Evolutionary conservation across 2,888 invertebrate genomes (phyloP), one percentile per base, ranked within the genome.

Genomic region (Pseudanteris insignis): DNA sequence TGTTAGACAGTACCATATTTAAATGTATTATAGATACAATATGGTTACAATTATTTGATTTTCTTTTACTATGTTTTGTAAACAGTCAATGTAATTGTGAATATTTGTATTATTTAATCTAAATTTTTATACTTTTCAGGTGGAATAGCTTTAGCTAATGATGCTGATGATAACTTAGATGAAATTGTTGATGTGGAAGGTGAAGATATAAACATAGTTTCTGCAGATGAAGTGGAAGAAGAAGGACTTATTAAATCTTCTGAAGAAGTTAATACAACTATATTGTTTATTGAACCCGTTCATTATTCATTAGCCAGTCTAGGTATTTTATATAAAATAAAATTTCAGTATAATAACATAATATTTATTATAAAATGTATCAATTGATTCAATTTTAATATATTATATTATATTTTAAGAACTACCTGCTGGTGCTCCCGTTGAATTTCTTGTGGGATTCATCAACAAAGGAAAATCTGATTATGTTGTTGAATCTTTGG

Each of bases 371-470:
- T n/a, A n/a, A n/a, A n/a, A n/a, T n/a, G n/a, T n/a, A n/a, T 37
- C 24, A 34, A 7, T 2, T 3, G 21, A 34, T n/a, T n/a, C 2
- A 6, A 21, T 44, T 28, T 21, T 21, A 5, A 7, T 21, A 18
- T 44, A 59, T n/a, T n/a, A n/a, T n/a, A n/a, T n/a, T 78, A 24
- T 59, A 67, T 66, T 80, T 77, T 8, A 78, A 92, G 96, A 96
- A 81, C 82, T 96, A 28, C 92, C 94, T 75, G 96, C 93, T 68
- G 97, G 98, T 29, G 87, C 88, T 72, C 87, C 94, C 34, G 96
- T 96, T 0, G 95, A 96, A 80, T 93, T 97, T 81, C 84, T 99
- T 1, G 93, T 99, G 62, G 97, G 98, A 12, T 97, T 99, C 82
- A 87, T 89, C 46, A 99, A 99, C 84, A 94, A 93, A 77, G 99